phyloP scores from a whole-genome alignment of 2,888 invertebrate genomes.

The Chymomyza amoena region DNA sequence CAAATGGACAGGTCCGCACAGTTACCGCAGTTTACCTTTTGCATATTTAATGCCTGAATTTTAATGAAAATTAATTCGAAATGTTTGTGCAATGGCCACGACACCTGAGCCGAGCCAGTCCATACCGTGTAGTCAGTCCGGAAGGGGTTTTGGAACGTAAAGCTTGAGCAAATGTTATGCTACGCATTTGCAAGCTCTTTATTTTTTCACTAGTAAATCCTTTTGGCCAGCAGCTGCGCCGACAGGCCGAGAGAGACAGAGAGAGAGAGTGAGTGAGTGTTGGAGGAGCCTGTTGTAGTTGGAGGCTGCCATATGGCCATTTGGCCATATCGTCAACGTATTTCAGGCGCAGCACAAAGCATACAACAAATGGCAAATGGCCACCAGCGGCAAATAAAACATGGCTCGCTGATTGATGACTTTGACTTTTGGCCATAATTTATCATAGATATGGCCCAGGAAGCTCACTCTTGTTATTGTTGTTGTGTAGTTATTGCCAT shows the following conservation, averaged over 20 bases:
- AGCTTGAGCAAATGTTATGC: conserved; percentile 36
- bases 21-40: conserved; percentile 67
- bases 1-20: not conserved
- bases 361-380: conserved; percentile 49
- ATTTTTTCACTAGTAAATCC: conserved; percentile 53
- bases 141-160: not conserved
- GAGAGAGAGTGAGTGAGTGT: not conserved
- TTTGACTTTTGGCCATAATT: conserved; percentile 73
- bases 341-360: not conserved
- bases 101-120: not conserved
- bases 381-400: conserved; percentile 67
- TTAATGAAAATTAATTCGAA: conserved; percentile 84
- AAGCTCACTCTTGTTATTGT: conserved; percentile 11
- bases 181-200: conserved; percentile 51
- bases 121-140: no score
- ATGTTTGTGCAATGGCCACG: conserved; percentile 77
- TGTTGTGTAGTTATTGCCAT: conserved; percentile 21
- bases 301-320: not conserved
- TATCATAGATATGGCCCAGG: conserved; percentile 58
- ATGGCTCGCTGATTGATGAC: conserved; percentile 66
- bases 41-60: conserved; percentile 74
- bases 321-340: not conserved
- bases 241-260: no score
- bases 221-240: conserved; percentile 34
- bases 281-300: not conserved